These are phyloP conservation scores for Semaprochilodus insignis DNA, from an alignment of 2,797 vertebrate species.

Conservation along the genomic window DNA sequence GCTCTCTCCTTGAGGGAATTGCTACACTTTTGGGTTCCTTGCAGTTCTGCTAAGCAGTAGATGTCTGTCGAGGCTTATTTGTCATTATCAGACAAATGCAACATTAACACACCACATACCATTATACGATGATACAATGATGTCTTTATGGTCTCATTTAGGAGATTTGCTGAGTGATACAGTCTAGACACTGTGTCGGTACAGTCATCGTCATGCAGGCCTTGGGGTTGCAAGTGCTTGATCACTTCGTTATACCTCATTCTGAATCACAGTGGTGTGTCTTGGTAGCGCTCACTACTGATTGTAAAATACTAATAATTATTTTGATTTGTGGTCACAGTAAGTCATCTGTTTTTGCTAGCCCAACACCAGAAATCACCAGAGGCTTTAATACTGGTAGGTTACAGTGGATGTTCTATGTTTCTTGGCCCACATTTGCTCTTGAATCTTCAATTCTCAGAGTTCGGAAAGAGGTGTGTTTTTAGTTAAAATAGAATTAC, in stretches of 20 bases:
- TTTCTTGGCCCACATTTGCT: neutral
- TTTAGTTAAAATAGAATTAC: constrained; percentile 31
- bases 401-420: neutral
- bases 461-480: constrained; percentile 27
- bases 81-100: constrained; percentile 7
- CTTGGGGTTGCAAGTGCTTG: constrained; percentile 7
- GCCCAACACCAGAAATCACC: neutral
- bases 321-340: constrained; percentile 27
- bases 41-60: neutral
- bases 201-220: constrained; percentile 12
- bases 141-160: neutral
- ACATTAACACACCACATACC: neutral
- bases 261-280: neutral
- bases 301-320: constrained; percentile 27
- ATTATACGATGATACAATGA: neutral
- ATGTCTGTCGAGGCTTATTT: constrained; percentile 17
- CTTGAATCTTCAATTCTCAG: neutral
- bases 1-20: neutral
- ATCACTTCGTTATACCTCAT: constrained; percentile 13
- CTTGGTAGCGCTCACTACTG: constrained; percentile 10
- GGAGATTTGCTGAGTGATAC: constrained; percentile 7
- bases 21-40: neutral
- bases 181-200: constrained; percentile 12
- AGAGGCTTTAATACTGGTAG: neutral
- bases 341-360: constrained; percentile 21